Percentiles rank a stretch among this genome's conserved stretches.
These are phyloP conservation scores for Nesidiocoris tenuis DNA, from an alignment of 2,888 invertebrate genomes.

Conservation along the genomic window DNA sequence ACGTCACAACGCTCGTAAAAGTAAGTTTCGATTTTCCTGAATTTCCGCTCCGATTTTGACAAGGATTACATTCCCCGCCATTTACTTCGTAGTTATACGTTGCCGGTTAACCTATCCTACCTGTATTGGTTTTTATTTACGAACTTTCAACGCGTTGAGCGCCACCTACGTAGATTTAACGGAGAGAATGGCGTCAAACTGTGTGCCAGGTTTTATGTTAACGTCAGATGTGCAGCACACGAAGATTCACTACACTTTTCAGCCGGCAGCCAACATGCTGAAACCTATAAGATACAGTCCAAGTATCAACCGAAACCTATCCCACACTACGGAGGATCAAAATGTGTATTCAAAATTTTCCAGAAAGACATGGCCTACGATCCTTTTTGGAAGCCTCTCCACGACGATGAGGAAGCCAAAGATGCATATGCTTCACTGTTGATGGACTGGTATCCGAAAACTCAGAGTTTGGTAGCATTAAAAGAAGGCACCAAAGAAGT, in stretches of 20 bases:
- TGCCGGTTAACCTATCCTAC: too few species aligned
- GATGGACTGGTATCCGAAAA: constrained; percentile 16
- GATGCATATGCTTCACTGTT: constrained; percentile 1
- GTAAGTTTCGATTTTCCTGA: not conserved
- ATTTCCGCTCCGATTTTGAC: too few species aligned
- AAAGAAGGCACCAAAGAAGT: constrained; percentile 34
- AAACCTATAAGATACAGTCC: not conserved
- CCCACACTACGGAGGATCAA: too few species aligned
- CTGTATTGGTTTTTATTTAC: too few species aligned
- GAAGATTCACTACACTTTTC: not conserved
- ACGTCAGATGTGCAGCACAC: too few species aligned
- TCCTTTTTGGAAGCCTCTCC: constrained; percentile 15
- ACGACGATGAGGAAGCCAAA: not conserved
- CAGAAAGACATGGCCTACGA: constrained; percentile 30
- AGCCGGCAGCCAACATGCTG: not conserved
- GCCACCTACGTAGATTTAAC: too few species aligned
- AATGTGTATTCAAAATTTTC: not conserved
- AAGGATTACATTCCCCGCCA: too few species aligned
- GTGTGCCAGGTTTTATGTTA: too few species aligned
- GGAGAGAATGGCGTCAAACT: not conserved
- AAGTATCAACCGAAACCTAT: not conserved
- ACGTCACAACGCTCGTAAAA: constrained; percentile 8
- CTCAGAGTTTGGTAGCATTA: constrained; percentile 20
- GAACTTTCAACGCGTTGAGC: too few species aligned
- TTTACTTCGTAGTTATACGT: too few species aligned